Evolutionary conservation across 2,113 vertebrate genomes (phyloP).

Genomic region (Cepphus grylle): DNA sequence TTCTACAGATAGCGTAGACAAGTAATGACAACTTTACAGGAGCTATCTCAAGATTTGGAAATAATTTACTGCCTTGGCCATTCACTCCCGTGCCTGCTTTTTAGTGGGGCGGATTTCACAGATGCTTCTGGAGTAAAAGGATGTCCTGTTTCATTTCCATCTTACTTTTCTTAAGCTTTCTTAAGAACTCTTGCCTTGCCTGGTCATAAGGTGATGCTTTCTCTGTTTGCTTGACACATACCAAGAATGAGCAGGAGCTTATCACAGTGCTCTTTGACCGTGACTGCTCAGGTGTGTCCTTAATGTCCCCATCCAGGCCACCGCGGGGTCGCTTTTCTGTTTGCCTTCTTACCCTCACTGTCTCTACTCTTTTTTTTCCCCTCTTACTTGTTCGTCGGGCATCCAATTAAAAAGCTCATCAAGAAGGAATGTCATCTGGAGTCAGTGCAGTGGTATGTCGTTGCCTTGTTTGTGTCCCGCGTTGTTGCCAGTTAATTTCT

Average conservation of each 20-base stretch:
- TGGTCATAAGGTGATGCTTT: neutral
- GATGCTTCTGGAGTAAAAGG: neutral
- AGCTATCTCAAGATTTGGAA: neutral
- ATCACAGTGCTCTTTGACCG: neutral
- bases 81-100: neutral
- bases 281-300: neutral
- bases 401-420: constrained; percentile 14
- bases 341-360: rapidly evolving
- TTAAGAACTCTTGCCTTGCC: neutral
- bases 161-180: neutral
- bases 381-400: neutral
- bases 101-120: neutral
- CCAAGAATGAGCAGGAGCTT: neutral
- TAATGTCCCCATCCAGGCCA: rapidly evolving
- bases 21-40: neutral
- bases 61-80: neutral
- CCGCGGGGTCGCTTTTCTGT: neutral
- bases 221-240: neutral
- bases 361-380: neutral
- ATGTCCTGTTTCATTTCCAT: neutral
- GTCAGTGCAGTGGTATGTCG: neutral
- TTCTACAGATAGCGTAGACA: neutral
- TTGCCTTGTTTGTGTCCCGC: neutral
- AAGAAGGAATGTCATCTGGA: neutral
- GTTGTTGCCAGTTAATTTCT: neutral